Evolutionary conservation across 2,888 invertebrate genomes (phyloP), one percentile per base, ranked within the genome.

Genomic region (Neoscelio sp.): DNA sequence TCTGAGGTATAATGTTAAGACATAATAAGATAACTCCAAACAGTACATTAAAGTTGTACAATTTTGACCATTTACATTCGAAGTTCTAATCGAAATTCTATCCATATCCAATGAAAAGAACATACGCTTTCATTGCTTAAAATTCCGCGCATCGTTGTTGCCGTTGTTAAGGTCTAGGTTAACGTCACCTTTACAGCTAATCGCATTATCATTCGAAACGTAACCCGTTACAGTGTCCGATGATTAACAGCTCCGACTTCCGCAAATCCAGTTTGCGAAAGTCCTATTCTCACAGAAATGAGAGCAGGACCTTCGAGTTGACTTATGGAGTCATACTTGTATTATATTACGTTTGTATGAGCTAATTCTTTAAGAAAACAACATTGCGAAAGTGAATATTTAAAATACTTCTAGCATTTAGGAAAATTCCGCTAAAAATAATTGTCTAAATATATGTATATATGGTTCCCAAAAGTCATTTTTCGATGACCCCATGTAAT

Each of bases 121-220:
- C 52, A 60, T 67, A 68, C 75, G 75, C 65, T 68, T 60, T 75
- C 67, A 30, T 62, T 33, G 50, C 23, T 46, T 48, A 38, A 26
- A 73, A 78, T 62, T 44, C 67, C 73, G 50, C 56, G 62, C 67
- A 62, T 73, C 60, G 62, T 52, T 62, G 68, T 30, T 13, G 30
- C 46, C 38, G 44, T 52, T 54, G 30, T 12, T 71, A 42, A 71
- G 75, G 75, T 73, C 75, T 80, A 70, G 78, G 74, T 74, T 78
- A 71, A 67, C 38, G 50, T 65, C 60, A 58, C 46, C 48, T 68
- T 73, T 71, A 48, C 70, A 38, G 64, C 50, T 50, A 74, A 68
- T 74, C 73, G 68, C 74, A 78, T 75, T 75, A 67, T 54, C 67
- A 76, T 80, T 71, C 67, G 71, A 46, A 75, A 76, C 67, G 42